Base-by-base conservation (phyloP, 64 coral and sea anemone genomes). In the Hydrozoanthus tunicans region DNA sequence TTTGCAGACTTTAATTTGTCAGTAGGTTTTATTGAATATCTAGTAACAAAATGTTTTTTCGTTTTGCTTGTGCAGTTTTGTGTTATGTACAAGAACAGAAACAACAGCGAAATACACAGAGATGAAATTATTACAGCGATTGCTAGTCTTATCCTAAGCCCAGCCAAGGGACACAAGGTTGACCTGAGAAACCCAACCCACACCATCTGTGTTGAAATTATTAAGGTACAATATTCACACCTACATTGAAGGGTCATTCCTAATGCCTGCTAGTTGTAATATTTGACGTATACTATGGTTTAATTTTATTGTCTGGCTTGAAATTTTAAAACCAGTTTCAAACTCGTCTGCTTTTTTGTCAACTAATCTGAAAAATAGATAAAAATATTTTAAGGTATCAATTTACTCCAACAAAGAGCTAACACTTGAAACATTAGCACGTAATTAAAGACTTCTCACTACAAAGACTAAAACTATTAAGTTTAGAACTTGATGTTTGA, bases 181-280 rank as follows among this genome's bases (percentile, higher is more conserved):
- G 79, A 99, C 79, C 75, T 99, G 64, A 94, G 56, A 7, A 84
- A 85, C 11, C 97, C 97, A 23, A 92, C 94, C 51, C 81, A 91
- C 10, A 72, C 94, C 20, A 90, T 99, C 10, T 92, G 94, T 90
- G 92, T 99, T 83, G 97, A 96, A 68, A 90, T 99, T 15, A 92
- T 99, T 62, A 95, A 91, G 97, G 97, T 99, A 89, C 4, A 43
- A 0, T 43, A 43, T 43, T 43, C 32, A 43, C 32, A 43, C 32
- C 32, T 43, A 43, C 2, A 2, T 43, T 43, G 32, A 43, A 43
- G 61, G n/a, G 72, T 51, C 51, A 52, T 5, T 13, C 11, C 11
- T 7, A 70, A 9, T 7, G 23, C 57, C 61, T 9, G 56, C 52
- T 56, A 26, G 32, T 43, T 43, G 32, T 43, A 43, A 43, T 43